phyloP scores from a whole-genome alignment of 2,888 invertebrate species.

The Apamea monoglypha region DNA sequence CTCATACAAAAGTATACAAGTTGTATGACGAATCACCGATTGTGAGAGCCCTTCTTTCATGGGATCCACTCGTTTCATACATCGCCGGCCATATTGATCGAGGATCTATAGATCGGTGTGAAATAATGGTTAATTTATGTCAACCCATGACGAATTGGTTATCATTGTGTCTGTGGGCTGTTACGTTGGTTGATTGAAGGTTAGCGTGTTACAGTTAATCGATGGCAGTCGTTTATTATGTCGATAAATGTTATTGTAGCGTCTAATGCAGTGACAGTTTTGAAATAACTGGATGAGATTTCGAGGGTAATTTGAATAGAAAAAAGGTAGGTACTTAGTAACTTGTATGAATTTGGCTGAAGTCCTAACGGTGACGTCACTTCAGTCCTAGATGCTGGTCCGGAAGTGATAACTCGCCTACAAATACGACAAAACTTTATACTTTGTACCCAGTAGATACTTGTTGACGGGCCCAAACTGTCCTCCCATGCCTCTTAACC shows the following conservation, averaged over 20 bases:
- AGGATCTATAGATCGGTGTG: conserved; percentile 69
- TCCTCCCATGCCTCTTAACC: too few species aligned
- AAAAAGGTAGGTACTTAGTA: too few species aligned
- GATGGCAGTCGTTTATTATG: conserved; percentile 64
- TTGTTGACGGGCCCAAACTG: too few species aligned
- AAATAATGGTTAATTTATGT: conserved; percentile 78
- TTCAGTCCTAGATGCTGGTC: background rate
- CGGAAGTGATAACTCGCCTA: too few species aligned
- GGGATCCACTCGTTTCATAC: conserved; percentile 58
- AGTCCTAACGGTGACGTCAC: background rate
- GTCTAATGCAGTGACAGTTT: conserved; percentile 41
- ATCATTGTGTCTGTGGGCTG: conserved; percentile 70
- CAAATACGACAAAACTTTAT: background rate
- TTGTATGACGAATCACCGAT: conserved; percentile 75
- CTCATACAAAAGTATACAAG: conserved; percentile 67
- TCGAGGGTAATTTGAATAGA: background rate
- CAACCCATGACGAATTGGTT: conserved; percentile 74
- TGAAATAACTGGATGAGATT: conserved; percentile 24
- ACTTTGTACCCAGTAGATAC: background rate
- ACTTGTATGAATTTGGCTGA: background rate
- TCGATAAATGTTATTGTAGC: conserved; percentile 61
- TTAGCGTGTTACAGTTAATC: conserved; percentile 63
- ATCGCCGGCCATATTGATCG: conserved; percentile 57
- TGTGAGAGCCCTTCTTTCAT: conserved; percentile 63
- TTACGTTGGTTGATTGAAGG: conserved; percentile 61